These are phyloP conservation scores for Procavia capensis DNA, from an alignment of 2,113 vertebrate species.

Conservation along the genomic window DNA sequence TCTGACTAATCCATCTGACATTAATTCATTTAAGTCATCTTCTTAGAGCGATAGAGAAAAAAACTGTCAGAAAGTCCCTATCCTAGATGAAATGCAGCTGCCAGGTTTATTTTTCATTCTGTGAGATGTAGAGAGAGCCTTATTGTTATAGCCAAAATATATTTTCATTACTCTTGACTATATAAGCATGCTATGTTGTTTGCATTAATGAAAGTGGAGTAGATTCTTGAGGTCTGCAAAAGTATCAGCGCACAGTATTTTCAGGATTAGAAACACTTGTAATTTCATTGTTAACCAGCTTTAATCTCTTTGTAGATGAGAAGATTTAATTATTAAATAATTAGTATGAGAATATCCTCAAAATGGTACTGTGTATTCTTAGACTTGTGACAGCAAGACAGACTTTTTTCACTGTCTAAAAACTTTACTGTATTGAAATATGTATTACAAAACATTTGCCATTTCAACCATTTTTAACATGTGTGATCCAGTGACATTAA, in stretches of 20 bases:
- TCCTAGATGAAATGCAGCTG: slow-evolving; percentile 23
- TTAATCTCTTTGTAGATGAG: slow-evolving; percentile 4
- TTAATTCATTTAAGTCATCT: slow-evolving; percentile 65
- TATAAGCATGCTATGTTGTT: neutral
- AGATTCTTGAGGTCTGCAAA: neutral
- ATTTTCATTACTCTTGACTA: slow-evolving; percentile 47
- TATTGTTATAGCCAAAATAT: slow-evolving; percentile 51
- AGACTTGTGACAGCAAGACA: neutral
- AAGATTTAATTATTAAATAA: slow-evolving; percentile 21
- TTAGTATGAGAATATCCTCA: neutral
- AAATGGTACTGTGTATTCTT: neutral
- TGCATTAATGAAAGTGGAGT: slow-evolving; percentile 2
- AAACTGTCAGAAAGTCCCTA: slow-evolving; percentile 69
- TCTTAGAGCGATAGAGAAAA: slow-evolving; percentile 51
- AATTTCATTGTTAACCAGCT: neutral
- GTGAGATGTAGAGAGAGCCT: slow-evolving; percentile 24
- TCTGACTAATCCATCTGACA: slow-evolving; percentile 63
- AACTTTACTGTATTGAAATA: too few relatives aligned
- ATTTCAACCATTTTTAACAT: too few relatives aligned
- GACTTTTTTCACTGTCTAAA: neutral
- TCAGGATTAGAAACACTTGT: neutral
- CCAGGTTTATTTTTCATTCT: slow-evolving; percentile 60
- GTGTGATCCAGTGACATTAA: too few relatives aligned
- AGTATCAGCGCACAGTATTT: neutral
- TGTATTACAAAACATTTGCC: too few relatives aligned